Conservation (phyloP, 2,113 vertebrate genomes). For the Peromyscus leucopus region DNA sequence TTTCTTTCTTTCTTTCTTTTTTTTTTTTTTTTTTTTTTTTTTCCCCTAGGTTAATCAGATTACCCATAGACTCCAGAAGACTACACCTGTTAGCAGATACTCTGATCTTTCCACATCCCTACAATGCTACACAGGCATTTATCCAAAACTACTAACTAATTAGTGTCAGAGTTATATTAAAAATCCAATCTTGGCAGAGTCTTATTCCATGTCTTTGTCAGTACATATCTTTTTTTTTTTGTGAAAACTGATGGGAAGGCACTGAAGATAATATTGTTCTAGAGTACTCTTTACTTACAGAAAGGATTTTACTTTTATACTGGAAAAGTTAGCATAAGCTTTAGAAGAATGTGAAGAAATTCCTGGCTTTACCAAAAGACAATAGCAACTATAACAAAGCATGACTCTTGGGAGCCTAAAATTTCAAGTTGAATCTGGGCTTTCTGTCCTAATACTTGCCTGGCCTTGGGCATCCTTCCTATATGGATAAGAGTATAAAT, state of each 20-base stretch:
- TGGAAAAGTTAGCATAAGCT: background rate
- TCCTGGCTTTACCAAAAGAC: background rate
- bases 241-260: background rate
- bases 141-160: background rate
- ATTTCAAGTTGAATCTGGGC: background rate
- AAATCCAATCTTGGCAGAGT: background rate
- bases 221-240: slow-evolving; percentile 40
- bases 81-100: background rate
- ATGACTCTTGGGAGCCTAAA: background rate
- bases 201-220: slow-evolving; percentile 5
- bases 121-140: background rate
- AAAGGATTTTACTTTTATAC: background rate
- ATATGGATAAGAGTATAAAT: slow-evolving; percentile 16
- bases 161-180: background rate
- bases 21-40: background rate
- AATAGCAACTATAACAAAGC: background rate
- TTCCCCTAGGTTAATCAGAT: background rate
- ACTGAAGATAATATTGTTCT: slow-evolving; percentile 3
- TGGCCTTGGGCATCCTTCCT: background rate
- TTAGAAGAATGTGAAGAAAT: slow-evolving; percentile 22
- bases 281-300: background rate
- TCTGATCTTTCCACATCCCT: background rate
- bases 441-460: background rate
- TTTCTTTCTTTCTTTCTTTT: background rate
- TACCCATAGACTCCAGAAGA: background rate